A percentile compares a stretch with the other conserved stretches of the same genome.
These are phyloP conservation scores for Siniperca undulata DNA, from an alignment of 2,797 vertebrate species.

Conservation along the genomic window DNA sequence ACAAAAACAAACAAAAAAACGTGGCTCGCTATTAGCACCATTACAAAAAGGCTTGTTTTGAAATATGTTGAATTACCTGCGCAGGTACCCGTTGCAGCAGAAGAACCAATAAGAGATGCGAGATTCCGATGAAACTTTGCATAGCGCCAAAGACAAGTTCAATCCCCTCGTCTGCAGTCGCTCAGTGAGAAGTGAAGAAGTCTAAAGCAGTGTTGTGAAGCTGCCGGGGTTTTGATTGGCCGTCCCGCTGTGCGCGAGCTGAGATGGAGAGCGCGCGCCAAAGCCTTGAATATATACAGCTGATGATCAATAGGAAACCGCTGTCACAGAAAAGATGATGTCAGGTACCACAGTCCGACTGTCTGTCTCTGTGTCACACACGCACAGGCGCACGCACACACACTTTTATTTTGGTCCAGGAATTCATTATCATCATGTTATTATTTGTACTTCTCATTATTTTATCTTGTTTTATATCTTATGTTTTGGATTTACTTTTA, in stretches of 20 bases:
- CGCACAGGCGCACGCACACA: not conserved
- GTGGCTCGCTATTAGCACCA: not conserved
- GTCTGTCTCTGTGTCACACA: not conserved
- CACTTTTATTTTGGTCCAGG: not conserved
- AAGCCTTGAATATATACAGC: not conserved
- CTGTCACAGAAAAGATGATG: not conserved
- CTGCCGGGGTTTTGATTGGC: slow-evolving; percentile 12
- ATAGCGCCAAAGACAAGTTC: slow-evolving; percentile 35
- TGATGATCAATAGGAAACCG: not conserved
- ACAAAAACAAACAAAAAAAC: not conserved
- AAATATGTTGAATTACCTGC: slow-evolving; percentile 64
- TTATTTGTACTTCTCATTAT: no score
- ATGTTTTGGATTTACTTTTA: no score
- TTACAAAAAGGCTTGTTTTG: not conserved
- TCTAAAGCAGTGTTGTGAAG: not conserved
- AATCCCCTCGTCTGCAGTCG: not conserved
- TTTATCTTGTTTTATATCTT: no score
- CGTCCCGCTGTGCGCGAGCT: slow-evolving; percentile 30
- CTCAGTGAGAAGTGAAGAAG: not conserved
- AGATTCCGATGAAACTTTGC: slow-evolving; percentile 43
- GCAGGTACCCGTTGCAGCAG: slow-evolving; percentile 63
- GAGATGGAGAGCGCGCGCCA: slow-evolving; percentile 10
- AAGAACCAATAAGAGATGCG: slow-evolving; percentile 52
- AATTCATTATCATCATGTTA: not conserved
- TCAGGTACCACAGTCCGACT: not conserved